A percentile compares a stretch with the other conserved stretches of the same genome.
phyloP scores from a whole-genome alignment of 2,113 vertebrate genomes.

The Gambusia holbrooki region DNA sequence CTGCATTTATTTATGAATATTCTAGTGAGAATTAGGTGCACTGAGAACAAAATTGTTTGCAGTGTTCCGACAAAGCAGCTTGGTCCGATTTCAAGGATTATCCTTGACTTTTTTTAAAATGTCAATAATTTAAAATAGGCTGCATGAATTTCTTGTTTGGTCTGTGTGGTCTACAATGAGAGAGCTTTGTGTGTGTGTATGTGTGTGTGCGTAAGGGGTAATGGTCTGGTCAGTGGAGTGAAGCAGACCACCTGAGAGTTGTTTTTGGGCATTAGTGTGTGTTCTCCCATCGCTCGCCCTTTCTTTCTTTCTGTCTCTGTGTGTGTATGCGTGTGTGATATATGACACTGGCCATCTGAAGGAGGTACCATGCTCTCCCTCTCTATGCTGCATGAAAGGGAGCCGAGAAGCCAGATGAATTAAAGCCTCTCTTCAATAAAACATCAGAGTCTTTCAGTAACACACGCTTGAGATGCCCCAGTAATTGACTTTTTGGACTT shows the following conservation, averaged over 20 bases:
- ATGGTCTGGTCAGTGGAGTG: slow-evolving; percentile 80
- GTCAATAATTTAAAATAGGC: slow-evolving; percentile 41
- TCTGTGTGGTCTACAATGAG: slow-evolving; percentile 71
- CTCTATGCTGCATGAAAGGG: slow-evolving; percentile 79
- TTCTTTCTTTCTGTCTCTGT: slow-evolving; percentile 22
- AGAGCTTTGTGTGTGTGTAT: slow-evolving; percentile 27
- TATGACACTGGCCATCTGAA: slow-evolving; percentile 79
- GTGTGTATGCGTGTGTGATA: slow-evolving; percentile 71
- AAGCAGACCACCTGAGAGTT: slow-evolving; percentile 85
- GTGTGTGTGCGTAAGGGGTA: slow-evolving; percentile 62
- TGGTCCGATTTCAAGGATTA: slow-evolving; percentile 2
- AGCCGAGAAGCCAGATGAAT: slow-evolving; percentile 78
- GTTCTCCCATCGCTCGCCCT: slow-evolving; percentile 46
- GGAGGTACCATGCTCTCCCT: slow-evolving; percentile 75
- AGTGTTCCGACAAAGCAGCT: not conserved
- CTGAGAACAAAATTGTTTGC: slow-evolving; percentile 44
- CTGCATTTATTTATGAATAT: slow-evolving; percentile 53
- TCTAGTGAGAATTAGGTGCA: slow-evolving; percentile 44
- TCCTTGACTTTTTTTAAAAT: slow-evolving; percentile 35
- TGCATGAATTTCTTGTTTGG: slow-evolving; percentile 61
- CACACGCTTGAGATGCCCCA: slow-evolving; percentile 83
- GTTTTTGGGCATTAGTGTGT: slow-evolving; percentile 82
- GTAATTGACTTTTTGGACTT: slow-evolving; percentile 85
- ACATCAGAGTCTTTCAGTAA: slow-evolving; percentile 85
- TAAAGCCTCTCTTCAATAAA: slow-evolving; percentile 85